A percentile compares a stretch with the other conserved stretches of the same genome.
These are phyloP conservation scores for Macrosteles quadrilineatus DNA, from an alignment of 1,140 invertebrate species.

Conservation along the genomic window DNA sequence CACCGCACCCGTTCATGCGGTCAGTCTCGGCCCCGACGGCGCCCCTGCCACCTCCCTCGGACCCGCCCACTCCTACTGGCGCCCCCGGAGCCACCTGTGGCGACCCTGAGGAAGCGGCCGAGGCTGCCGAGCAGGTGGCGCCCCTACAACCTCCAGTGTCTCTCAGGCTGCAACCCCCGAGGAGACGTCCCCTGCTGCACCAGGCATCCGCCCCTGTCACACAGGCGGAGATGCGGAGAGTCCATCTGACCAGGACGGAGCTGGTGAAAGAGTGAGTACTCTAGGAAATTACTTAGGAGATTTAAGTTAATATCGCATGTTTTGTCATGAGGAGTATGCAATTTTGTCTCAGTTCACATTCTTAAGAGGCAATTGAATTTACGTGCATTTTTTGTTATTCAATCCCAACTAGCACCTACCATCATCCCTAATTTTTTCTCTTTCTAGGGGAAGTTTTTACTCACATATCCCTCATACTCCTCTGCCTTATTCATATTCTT, in stretches of 20 bases:
- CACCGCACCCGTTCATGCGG: conserved; percentile 8
- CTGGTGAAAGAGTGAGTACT: conserved; percentile 45
- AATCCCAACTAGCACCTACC: too few relatives aligned
- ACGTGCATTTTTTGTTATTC: too few relatives aligned
- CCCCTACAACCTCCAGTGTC: conserved; percentile 36
- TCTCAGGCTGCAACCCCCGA: conserved; percentile 8
- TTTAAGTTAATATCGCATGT: too few relatives aligned
- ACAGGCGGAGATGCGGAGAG: conserved; percentile 34
- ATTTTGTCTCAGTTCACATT: too few relatives aligned
- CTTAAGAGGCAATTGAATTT: too few relatives aligned
- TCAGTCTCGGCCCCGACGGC: neutral
- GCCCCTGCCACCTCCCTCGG: neutral
- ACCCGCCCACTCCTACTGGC: neutral
- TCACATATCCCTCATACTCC: too few relatives aligned
- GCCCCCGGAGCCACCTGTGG: neutral
- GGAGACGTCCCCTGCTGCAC: conserved; percentile 33
- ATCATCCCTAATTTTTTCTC: too few relatives aligned
- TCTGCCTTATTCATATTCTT: too few relatives aligned
- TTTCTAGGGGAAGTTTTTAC: too few relatives aligned
- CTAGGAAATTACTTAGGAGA: too few relatives aligned
- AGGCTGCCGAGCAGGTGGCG: conserved; percentile 17
- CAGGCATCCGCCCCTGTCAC: conserved; percentile 41
- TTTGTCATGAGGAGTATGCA: too few relatives aligned
- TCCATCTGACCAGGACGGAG: conserved; percentile 34
- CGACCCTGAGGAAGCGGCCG: conserved; percentile 16